Evolutionary conservation across 2,888 invertebrate species (phyloP).

Genomic region (Cerastoderma edule): DNA sequence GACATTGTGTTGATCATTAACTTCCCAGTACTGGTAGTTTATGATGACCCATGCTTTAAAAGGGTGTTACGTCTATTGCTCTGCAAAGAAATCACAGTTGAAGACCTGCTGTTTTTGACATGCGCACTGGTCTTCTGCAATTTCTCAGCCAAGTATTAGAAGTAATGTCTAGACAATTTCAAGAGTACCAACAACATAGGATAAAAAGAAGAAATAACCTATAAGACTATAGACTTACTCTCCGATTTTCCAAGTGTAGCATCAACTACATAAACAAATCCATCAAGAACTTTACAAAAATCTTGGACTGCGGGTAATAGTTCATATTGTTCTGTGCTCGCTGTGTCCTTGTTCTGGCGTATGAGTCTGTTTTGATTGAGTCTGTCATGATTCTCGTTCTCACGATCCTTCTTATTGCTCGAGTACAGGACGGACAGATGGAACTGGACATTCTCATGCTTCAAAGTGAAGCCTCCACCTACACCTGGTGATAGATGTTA

Average conservation of each 20-base stretch:
- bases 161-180: too few relatives aligned
- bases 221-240: slow-evolving; percentile 24
- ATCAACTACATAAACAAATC: slow-evolving; percentile 81
- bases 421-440: slow-evolving; percentile 77
- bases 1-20: too few relatives aligned
- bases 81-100: too few relatives aligned
- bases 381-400: slow-evolving; percentile 61
- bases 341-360: slow-evolving; percentile 36
- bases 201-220: too few relatives aligned
- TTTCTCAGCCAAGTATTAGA: too few relatives aligned
- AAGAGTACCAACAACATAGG: too few relatives aligned
- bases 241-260: slow-evolving; percentile 60
- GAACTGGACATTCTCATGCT: slow-evolving; percentile 64
- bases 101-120: too few relatives aligned
- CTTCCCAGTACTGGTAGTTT: too few relatives aligned
- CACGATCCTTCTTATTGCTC: slow-evolving; percentile 69
- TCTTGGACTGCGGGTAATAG: slow-evolving; percentile 76
- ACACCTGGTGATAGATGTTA: too few relatives aligned
- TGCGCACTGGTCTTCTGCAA: too few relatives aligned
- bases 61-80: too few relatives aligned
- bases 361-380: slow-evolving; percentile 69
- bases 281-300: slow-evolving; percentile 80
- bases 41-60: too few relatives aligned
- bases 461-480: slow-evolving; percentile 75
- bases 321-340: slow-evolving; percentile 62